phyloP scores from a whole-genome alignment of 2,113 vertebrate species.

The Nestor notabilis region DNA sequence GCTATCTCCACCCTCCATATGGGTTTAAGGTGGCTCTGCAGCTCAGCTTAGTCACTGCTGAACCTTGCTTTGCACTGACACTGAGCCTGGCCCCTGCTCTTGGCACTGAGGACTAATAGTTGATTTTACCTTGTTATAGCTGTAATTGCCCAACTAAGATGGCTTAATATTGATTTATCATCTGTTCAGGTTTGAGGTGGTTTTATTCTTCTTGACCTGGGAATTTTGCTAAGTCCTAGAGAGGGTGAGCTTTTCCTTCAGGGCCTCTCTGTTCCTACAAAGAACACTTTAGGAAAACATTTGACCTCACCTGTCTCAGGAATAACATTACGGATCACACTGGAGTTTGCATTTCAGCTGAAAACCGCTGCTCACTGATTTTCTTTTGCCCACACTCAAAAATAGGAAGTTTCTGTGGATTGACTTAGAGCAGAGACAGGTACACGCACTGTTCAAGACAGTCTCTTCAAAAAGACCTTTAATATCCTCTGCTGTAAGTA shows the following conservation, averaged over 20 bases:
- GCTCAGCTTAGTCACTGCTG: neutral
- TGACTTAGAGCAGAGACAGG: neutral
- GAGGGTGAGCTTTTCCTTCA: neutral
- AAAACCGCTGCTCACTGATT: neutral
- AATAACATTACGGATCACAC: neutral
- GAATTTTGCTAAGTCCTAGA: neutral
- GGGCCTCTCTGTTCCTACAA: neutral
- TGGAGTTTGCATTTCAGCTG: neutral
- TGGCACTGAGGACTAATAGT: neutral
- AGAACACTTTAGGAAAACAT: neutral
- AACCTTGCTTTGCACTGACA: neutral
- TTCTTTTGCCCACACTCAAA: neutral
- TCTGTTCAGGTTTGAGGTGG: neutral
- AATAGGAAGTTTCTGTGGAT: neutral
- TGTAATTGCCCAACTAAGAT: neutral
- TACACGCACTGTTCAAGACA: neutral
- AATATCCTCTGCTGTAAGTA: neutral
- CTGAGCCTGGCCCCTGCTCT: neutral
- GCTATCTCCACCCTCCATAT: neutral
- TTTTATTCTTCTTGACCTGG: neutral
- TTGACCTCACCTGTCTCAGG: neutral
- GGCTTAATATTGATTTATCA: neutral
- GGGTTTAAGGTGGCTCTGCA: neutral
- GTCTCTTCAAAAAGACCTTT: neutral
- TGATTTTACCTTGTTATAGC: neutral